Evolutionary conservation across 1,140 invertebrate species (phyloP), one percentile per base, ranked within the genome.

Genomic region (Spodoptera litura): DNA sequence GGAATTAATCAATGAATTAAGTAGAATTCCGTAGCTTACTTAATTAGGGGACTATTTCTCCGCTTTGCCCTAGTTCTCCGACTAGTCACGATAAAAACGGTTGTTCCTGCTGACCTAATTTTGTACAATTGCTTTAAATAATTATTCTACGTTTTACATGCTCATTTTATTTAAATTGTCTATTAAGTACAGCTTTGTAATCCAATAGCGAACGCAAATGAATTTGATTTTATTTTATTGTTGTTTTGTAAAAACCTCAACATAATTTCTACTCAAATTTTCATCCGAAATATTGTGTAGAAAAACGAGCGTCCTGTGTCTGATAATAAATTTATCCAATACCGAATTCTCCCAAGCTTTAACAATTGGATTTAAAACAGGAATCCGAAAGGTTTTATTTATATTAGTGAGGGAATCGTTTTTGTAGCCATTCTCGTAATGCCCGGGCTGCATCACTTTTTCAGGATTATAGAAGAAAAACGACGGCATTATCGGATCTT

Each of bases 381-480:
- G 74, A 76, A 78, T 76, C 73, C 51, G 53, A 82, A 84, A 79
- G 79, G 83, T 81, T 83, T 85, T 83, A 83, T 86, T 86, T 83
- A 83, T 84, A 83, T 84, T 81, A 83, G 78, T 82, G 64, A 80
- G 76, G 68, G 52, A 81, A 80, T 76, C 78, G 81, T 82, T 83
- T 85, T 82, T 85, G 79, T 78, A 81, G 80, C 78, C 68, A 66
- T 78, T 70, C 82, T 74, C 79, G 78, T 86, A 88, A 87, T 81
- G 81, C 79, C 52, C 59, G 77, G 72, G 79, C 75, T 81, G 84
- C 87, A 87, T 87, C 87, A 89, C 82, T 89, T 91, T 89, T 90
- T 90, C 87, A 89, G 86, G 90, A 91, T 90, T 91, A 89, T 87
- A 82, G 85, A 87, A 89, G 89, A 91, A 86, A 91, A 91, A 90